Base-by-base conservation (phyloP, 1,140 invertebrate species). In the Drosophila mojavensis region DNA sequence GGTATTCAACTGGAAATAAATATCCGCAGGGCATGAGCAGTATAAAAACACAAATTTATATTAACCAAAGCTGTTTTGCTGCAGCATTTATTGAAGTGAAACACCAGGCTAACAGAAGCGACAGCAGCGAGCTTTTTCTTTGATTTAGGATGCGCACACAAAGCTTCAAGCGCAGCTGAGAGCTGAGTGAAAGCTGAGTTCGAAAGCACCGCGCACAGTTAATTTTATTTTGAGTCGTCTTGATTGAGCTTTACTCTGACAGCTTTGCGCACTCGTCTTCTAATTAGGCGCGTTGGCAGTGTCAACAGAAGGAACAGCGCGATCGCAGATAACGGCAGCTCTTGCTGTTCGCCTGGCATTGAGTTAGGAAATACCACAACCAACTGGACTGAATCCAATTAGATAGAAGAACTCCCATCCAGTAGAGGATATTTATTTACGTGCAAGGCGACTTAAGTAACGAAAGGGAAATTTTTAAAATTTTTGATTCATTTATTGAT, bases 401-500 rank as follows among this genome's bases (percentile, higher is more conserved):
- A 4, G 36, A 11, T 39, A 2, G 36, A 36, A 36, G 9, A 30
- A 30, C 28, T 30, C 28, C n/a, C n/a, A n/a, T n/a, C n/a, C 4
- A 30, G 5, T 30, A 6, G 28, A 30, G 28, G 0, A 5, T 28
- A 28, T 28, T 30, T 30, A 5, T 13, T 39, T 11, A 39, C 36
- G 11, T 10, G 10, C 36, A 11, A 11, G 36, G 11, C 36, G 11
- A 11, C 20, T 24, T 24, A 24, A 24, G 17, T 17, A 17, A 17
- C 17, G 17, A 17, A 17, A 17, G 17, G 17, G 17, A 17, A 17
- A 17, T 17, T 36, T 28, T 33, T 26, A 61, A 39, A 30, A 17
- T 17, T 51, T 63, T 55, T 54, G 4, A 50, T 79, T 63, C 47
- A 26, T 79, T 68, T 79, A 78, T 80, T 77, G 41, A 50, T 71